Evolutionary conservation across 2,797 vertebrate species (phyloP), one percentile per base, ranked within the genome.

Genomic region (Spondyliosoma cantharus): DNA sequence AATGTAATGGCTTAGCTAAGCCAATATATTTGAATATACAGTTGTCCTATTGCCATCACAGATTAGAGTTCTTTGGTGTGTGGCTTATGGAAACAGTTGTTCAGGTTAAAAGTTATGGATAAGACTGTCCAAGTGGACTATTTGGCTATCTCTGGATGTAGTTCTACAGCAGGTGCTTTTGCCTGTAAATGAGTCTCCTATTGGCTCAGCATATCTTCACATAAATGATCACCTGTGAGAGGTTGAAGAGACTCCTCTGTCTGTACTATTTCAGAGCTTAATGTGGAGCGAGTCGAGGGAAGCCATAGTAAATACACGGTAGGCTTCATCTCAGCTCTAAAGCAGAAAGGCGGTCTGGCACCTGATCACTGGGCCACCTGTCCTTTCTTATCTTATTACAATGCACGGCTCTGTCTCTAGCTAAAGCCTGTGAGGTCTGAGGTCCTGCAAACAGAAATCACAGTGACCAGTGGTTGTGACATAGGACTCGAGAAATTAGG

Each of bases 361-460:
- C 83, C 92, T 92, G 92, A 94, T 92, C 89, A 93, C 79, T 76
- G 63, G 78, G 89, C 92, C 93, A 94, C 92, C 93, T 95, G 94
- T 90, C 91, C 87, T 82, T 81, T 89, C 88, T 92, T 93, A 93
- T 94, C 92, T 93, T 82, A 89, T 94, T 93, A 94, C 91, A 92
- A 90, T 91, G 85, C 83, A 69, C 49, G 15, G 73, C 91, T 90
- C 78, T 89, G 90, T 93, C 84, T 87, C 59, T 71, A 71, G 72
- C 78, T 81, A 84, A 89, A 78, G 86, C 82, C 53, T 86, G 71
- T 57, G 64, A 78, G 78, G 45, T 73, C 65, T 67, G 46, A 81
- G 71, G 57, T 86, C 75, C 60, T 62, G 58, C 66, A 71, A 77
- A 81, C 58, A 76, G 45, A 84, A 88, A 88, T 85, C 73, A 82